Conservation (phyloP, 2,113 vertebrate genomes). For the Apteryx mantelli region DNA sequence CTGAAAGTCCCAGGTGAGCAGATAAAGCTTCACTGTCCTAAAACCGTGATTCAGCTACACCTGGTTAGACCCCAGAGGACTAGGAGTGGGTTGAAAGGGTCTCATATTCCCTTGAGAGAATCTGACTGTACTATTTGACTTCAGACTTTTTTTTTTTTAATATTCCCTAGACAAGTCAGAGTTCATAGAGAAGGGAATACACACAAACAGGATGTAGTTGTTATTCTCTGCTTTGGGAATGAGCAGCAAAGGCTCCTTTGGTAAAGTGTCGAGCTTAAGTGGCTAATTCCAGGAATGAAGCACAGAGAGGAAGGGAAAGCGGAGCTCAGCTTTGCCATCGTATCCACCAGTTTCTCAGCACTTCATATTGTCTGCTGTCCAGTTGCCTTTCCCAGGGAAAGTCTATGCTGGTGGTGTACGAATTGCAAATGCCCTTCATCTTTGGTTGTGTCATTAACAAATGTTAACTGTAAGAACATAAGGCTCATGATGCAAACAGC, state of each 20-base stretch:
- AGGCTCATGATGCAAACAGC: neutral
- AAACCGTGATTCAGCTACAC: neutral
- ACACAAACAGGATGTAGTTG: neutral
- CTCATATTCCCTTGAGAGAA: neutral
- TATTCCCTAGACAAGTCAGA: neutral
- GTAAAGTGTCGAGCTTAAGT: neutral
- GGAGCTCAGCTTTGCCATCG: neutral
- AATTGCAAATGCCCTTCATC: neutral
- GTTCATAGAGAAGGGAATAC: neutral
- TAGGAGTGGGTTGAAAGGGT: neutral
- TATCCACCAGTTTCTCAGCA: neutral
- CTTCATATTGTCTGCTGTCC: neutral
- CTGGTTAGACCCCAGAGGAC: neutral
- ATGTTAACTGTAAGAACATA: neutral
- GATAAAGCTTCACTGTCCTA: neutral
- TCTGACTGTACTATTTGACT: neutral
- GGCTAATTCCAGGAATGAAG: neutral
- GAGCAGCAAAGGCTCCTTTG: neutral
- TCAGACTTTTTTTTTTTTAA: neutral
- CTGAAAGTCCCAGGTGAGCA: neutral
- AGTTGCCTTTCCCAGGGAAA: neutral
- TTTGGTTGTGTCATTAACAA: neutral
- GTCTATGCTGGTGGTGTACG: neutral
- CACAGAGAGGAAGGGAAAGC: neutral
- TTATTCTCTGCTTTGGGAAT: neutral